Evolutionary conservation across 2,888 invertebrate genomes (phyloP).

Genomic region (Pyrrhia umbra): DNA sequence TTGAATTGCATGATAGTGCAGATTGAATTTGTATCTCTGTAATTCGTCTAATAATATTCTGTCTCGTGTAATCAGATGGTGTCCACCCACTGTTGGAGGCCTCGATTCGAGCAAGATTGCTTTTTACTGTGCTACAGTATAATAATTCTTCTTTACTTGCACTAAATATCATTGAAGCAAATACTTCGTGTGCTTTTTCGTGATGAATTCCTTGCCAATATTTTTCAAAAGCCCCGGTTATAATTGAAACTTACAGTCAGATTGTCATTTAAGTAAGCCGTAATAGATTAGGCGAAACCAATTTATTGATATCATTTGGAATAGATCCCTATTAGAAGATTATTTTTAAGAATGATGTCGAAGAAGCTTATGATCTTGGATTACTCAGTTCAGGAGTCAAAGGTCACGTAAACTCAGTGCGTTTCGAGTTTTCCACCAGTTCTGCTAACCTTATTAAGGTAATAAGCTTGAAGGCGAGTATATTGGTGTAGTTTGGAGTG

Average conservation of each 20-base stretch:
- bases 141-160: slow-evolving; percentile 17
- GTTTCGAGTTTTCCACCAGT: neutral
- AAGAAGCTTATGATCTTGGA: neutral
- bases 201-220: slow-evolving; percentile 3
- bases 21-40: slow-evolving; percentile 35
- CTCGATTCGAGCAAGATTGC: slow-evolving; percentile 21
- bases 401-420: neutral
- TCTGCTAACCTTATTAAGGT: slow-evolving; percentile 15
- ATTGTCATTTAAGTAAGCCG: neutral
- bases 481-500: slow-evolving; percentile 22
- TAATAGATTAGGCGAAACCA: no score
- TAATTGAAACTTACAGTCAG: slow-evolving; percentile 9
- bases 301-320: no score
- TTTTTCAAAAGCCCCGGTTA: slow-evolving; percentile 7
- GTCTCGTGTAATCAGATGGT: slow-evolving; percentile 23
- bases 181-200: slow-evolving; percentile 13
- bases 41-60: slow-evolving; percentile 41
- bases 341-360: no score
- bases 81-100: slow-evolving; percentile 29
- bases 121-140: slow-evolving; percentile 17
- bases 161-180: slow-evolving; percentile 7
- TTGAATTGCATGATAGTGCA: slow-evolving; percentile 36
- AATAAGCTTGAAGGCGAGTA: slow-evolving; percentile 24
- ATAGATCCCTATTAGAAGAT: no score
- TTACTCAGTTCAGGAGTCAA: neutral